Evolutionary conservation across 1,140 invertebrate species (phyloP).

Genomic region (Reticulitermes speratus): DNA sequence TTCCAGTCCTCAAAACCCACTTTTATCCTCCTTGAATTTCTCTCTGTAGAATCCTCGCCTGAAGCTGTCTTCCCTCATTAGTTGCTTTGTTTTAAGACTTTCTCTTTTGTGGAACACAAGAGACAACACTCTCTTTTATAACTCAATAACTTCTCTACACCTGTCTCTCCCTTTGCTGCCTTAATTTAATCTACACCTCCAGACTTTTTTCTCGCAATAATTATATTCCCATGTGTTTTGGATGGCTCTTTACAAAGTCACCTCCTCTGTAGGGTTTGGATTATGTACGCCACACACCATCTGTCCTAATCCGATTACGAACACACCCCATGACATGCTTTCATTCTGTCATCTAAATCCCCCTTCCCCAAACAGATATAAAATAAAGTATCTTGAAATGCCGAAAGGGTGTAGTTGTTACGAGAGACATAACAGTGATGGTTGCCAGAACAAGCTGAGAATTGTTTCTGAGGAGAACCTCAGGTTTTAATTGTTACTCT

Average conservation of each 20-base stretch:
- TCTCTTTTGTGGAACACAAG: not conserved
- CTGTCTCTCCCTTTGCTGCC: not conserved
- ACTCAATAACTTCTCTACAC: constrained; percentile 5
- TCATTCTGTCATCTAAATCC: not conserved
- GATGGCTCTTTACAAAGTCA: not conserved
- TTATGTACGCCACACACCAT: not conserved
- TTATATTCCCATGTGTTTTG: not conserved
- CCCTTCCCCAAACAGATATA: not conserved
- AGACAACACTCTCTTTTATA: not conserved
- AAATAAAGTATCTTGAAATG: not conserved
- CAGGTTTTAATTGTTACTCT: too few relatives aligned
- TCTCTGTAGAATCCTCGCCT: not conserved
- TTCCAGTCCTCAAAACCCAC: not conserved
- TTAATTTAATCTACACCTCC: not conserved
- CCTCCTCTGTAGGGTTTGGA: not conserved
- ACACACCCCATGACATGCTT: not conserved
- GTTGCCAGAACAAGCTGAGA: too few relatives aligned
- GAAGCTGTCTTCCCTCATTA: not conserved
- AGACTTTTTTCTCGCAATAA: not conserved
- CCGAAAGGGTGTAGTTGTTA: too few relatives aligned
- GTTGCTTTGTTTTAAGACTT: not conserved
- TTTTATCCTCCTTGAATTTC: not conserved
- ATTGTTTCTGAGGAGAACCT: too few relatives aligned
- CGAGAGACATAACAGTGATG: too few relatives aligned
- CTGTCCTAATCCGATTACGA: not conserved